Percentiles rank a stretch among this genome's conserved stretches.
Evolutionary conservation across 2,113 vertebrate species (phyloP).

Genomic region (Seriola dumerili): DNA sequence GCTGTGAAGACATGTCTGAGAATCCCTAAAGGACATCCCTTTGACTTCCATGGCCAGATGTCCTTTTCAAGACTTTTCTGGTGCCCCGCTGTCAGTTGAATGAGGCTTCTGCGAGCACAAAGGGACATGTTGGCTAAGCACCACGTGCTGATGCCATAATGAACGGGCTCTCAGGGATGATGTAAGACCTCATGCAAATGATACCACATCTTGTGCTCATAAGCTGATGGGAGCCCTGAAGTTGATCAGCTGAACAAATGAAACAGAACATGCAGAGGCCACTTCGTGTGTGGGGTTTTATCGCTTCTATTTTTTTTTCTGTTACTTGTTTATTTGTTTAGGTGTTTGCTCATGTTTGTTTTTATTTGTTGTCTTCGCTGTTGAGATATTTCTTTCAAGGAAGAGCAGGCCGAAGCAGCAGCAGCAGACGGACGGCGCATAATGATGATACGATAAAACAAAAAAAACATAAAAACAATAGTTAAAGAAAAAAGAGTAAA

Average conservation of each 20-base stretch:
- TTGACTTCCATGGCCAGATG: conserved; percentile 76
- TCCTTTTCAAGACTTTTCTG: conserved; percentile 73
- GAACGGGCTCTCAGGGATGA: conserved; percentile 72
- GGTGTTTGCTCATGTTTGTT: conserved; percentile 6
- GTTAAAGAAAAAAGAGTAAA: not conserved
- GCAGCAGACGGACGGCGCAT: not conserved
- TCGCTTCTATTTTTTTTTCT: not conserved
- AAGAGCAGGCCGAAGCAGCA: not conserved
- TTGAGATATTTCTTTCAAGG: not conserved
- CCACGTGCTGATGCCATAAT: conserved; percentile 76
- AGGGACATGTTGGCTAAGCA: conserved; percentile 73
- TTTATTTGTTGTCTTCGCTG: not conserved
- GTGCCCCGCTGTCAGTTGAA: conserved; percentile 71
- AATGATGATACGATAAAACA: not conserved
- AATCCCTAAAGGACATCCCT: conserved; percentile 68
- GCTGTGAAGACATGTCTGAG: conserved; percentile 57
- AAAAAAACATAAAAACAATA: not conserved
- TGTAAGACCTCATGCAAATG: conserved; percentile 78
- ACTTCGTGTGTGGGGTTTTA: conserved; percentile 14
- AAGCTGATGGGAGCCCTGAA: conserved; percentile 35
- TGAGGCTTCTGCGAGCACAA: conserved; percentile 73
- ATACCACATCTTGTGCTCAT: conserved; percentile 63
- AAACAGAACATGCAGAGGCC: not conserved
- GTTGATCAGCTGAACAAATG: conserved; percentile 53
- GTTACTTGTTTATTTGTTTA: conserved; percentile 6